Base-by-base conservation (phyloP, 2,113 vertebrate genomes). In the Hippopotamus amphibius region DNA sequence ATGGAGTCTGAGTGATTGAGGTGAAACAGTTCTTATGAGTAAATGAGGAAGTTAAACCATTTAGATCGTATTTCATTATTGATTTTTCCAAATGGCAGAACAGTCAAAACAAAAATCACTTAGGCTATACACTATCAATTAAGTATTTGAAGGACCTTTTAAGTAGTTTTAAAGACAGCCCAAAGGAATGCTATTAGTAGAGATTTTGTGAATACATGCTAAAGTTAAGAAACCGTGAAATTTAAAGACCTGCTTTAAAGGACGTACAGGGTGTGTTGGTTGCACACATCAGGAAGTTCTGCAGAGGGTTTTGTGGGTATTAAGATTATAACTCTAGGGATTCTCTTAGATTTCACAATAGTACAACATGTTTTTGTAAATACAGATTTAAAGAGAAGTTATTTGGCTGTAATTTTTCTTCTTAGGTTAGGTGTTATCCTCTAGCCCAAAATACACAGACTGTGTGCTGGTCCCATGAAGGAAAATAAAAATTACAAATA, bases 311-410 rank as follows among this genome's bases (percentile, higher is more conserved):
- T 72, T 76, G 15, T 90, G 48, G 57, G 41, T 94, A 69, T 53
- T 74, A 91, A 53, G 24, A 76, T 66, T 81, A 26, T 57, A 76
- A 61, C n/a, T 86, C 22, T 55, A 83, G 76, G 16, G 48, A 57
- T 84, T 91, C 46, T 94, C 33, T 97, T 92, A 83, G 50, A 84
- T 94, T 91, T 96, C 71, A 59, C 8, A 61, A 6, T 48, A 77
- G 43, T 46, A 28, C 53, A 72, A 24, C 71, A 57, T 41, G 16
- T 41, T 96, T 96, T 88, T 63, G 15, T 81, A 69, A 53, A 41
- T 82, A 55, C 0, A 63, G 55, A 22, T 87, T 61, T 82, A 65
- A 41, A 82, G 63, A 84, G 69, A 89, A 65, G 28, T 61, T 85
- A 71, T 14, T 69, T 95, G 26, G 24, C 19, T 95, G 1, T 68